Evolutionary conservation across 2,797 vertebrate genomes (phyloP).

Genomic region (Tinamus major): DNA sequence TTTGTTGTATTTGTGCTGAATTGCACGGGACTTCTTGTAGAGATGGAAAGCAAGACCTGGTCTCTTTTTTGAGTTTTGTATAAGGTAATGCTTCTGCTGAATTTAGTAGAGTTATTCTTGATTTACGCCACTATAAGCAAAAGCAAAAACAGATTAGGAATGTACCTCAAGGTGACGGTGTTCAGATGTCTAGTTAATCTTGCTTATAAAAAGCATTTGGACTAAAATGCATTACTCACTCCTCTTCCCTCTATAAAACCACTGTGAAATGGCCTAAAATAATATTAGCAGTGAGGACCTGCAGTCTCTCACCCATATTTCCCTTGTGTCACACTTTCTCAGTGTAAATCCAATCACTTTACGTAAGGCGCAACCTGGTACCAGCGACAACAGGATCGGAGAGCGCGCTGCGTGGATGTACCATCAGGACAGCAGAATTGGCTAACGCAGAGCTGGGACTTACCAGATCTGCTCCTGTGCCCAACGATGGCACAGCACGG

Average conservation of each 20-base stretch:
- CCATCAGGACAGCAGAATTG: neutral
- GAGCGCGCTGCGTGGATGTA: neutral
- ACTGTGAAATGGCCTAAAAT: neutral
- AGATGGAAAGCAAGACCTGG: neutral
- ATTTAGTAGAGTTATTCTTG: neutral
- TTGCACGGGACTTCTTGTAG: neutral
- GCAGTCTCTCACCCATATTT: neutral
- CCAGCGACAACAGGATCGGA: neutral
- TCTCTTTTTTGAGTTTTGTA: neutral
- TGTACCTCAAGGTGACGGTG: neutral
- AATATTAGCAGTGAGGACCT: neutral
- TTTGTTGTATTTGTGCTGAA: neutral
- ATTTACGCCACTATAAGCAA: neutral
- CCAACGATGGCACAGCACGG: neutral
- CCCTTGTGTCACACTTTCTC: neutral
- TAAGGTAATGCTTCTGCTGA: neutral
- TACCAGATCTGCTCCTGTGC: neutral
- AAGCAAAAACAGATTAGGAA: constrained; percentile 4
- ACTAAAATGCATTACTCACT: neutral
- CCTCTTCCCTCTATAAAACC: neutral
- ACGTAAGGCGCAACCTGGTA: neutral
- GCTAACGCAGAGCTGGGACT: neutral
- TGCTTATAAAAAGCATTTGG: neutral
- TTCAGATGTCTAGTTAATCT: neutral
- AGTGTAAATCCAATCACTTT: neutral